These are phyloP conservation scores for Nephrotoma appendiculata DNA, from an alignment of 2,888 invertebrate species.

Conservation along the genomic window DNA sequence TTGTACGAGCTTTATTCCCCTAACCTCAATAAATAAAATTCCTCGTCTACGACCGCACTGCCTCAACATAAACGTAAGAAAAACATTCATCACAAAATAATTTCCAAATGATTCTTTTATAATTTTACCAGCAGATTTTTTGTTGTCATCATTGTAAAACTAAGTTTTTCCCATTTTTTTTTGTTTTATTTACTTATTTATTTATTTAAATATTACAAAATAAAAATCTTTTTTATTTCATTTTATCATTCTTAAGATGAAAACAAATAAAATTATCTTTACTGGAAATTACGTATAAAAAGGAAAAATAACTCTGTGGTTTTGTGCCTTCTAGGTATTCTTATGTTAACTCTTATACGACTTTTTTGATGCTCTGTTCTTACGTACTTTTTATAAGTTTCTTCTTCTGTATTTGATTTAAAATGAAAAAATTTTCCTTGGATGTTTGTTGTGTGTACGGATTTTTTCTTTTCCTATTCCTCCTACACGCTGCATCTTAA, in stretches of 20 bases:
- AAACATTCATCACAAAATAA: background rate
- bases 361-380: background rate
- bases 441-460: background rate
- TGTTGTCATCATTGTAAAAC: background rate
- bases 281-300: background rate
- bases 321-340: background rate
- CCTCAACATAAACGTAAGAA: background rate
- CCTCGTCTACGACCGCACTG: background rate
- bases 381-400: background rate
- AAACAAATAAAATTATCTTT: background rate
- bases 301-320: background rate
- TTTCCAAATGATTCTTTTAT: background rate
- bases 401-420: background rate
- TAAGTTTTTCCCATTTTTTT: background rate
- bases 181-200: background rate
- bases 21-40: background rate
- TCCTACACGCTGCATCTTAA: too few relatives aligned
- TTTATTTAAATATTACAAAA: background rate
- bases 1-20: too few relatives aligned
- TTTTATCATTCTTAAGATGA: background rate
- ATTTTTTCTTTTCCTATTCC: too few relatives aligned
- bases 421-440: background rate
- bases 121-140: background rate
- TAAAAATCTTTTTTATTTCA: background rate
- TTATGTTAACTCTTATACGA: background rate